A percentile compares a stretch with the other conserved stretches of the same genome.
These are phyloP conservation scores for Rhabdomys dilectus DNA, from an alignment of 2,113 vertebrate species.

Conservation along the genomic window DNA sequence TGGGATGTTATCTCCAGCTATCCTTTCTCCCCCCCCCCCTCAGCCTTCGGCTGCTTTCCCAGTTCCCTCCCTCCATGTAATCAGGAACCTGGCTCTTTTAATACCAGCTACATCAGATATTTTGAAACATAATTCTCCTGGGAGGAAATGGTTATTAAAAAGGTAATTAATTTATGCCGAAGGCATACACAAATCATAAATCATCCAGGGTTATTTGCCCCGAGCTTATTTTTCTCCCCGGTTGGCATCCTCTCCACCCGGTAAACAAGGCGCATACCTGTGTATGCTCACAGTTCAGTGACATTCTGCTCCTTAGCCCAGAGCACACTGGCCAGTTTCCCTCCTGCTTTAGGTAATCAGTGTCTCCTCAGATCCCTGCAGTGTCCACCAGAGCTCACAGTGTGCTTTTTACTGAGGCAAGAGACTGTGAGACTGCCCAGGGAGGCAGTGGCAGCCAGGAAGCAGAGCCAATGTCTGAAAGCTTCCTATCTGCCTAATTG, in stretches of 20 bases:
- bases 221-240: background rate
- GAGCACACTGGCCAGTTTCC: background rate
- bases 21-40: background rate
- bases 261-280: background rate
- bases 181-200: background rate
- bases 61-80: fast-evolving
- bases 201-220: background rate
- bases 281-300: background rate
- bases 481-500: background rate
- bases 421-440: background rate
- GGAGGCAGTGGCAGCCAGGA: background rate
- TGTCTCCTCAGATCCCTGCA: background rate
- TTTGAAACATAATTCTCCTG: background rate
- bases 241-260: background rate
- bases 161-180: conserved; percentile 22
- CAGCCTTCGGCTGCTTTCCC: too few relatives aligned
- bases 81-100: background rate
- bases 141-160: conserved; percentile 20
- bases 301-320: background rate
- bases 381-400: background rate
- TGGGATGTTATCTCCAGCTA: background rate
- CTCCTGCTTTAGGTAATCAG: fast-evolving
- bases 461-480: conserved; percentile 24
- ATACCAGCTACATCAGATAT: background rate
- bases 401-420: fast-evolving